phyloP scores from a whole-genome alignment of 2,888 invertebrate species.

The Miltochrista miniata region DNA sequence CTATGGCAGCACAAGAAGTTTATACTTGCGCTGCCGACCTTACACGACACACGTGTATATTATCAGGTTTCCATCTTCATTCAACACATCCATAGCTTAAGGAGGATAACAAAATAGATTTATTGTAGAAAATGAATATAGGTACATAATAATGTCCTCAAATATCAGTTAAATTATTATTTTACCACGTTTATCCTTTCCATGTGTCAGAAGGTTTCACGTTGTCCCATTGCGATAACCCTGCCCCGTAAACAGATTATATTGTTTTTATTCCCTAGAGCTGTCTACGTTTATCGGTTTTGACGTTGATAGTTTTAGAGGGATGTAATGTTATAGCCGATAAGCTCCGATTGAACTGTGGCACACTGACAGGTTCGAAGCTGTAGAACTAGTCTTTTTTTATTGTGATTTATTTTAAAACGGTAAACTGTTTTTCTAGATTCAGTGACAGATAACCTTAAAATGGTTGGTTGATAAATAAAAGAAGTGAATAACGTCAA shows the following conservation, averaged over 20 bases:
- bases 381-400: neutral
- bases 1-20: too few relatives aligned
- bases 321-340: conserved; percentile 47
- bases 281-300: conserved; percentile 38
- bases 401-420: neutral
- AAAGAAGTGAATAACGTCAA: too few relatives aligned
- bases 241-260: conserved; percentile 48
- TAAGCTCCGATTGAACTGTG: conserved; percentile 45
- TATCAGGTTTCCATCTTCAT: too few relatives aligned
- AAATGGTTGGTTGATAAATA: too few relatives aligned
- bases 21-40: too few relatives aligned
- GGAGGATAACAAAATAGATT: too few relatives aligned
- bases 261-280: conserved; percentile 44
- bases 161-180: conserved; percentile 8
- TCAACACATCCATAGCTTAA: too few relatives aligned
- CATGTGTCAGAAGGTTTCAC: conserved; percentile 30
- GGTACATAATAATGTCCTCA: too few relatives aligned
- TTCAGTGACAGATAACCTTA: too few relatives aligned
- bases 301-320: conserved; percentile 50
- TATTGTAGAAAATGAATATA: too few relatives aligned
- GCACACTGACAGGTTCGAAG: conserved; percentile 27
- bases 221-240: conserved; percentile 45
- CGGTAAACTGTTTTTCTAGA: neutral
- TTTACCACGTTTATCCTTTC: conserved; percentile 20
- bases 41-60: too few relatives aligned